A percentile compares a stretch with the other conserved stretches of the same genome.
Conservation (phyloP, 1,140 invertebrate genomes). For the Cydia fagiglandana region DNA sequence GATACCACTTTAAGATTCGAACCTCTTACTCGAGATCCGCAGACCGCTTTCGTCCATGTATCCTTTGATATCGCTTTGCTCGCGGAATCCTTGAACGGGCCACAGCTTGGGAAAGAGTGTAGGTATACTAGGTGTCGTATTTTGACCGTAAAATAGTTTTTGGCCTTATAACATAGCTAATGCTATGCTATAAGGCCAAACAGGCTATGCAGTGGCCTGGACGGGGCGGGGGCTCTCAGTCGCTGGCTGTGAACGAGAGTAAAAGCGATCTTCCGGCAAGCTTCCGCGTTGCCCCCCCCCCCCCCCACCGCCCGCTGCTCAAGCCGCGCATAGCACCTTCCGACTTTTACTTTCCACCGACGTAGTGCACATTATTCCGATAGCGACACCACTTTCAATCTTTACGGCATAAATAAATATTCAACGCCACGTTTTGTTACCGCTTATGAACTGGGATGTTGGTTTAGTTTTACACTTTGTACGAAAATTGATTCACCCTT, state of each 20-base stretch:
- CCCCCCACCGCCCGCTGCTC: conserved; percentile 34
- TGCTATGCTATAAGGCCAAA: too few relatives aligned
- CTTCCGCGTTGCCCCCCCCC: conserved; percentile 50
- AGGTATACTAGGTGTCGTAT: too few relatives aligned
- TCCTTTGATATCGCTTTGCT: too few relatives aligned
- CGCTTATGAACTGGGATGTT: not conserved
- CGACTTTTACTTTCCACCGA: conserved; percentile 70
- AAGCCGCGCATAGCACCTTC: conserved; percentile 43
- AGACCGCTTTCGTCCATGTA: too few relatives aligned
- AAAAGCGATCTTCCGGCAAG: conserved; percentile 65
- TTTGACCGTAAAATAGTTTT: too few relatives aligned
- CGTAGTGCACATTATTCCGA: conserved; percentile 36
- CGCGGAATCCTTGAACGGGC: too few relatives aligned
- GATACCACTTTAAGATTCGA: too few relatives aligned
- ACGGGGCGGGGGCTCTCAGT: not conserved
- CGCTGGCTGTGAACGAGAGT: conserved; percentile 50
- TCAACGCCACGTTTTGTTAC: not conserved
- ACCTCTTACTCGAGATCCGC: too few relatives aligned
- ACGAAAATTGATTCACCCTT: not conserved
- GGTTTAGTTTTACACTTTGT: not conserved
- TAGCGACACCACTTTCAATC: conserved; percentile 31
- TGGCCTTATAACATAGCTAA: too few relatives aligned
- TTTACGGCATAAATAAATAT: conserved; percentile 27
- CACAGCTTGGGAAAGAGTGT: too few relatives aligned
- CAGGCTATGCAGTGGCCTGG: too few relatives aligned